Evolutionary conservation across 1,140 invertebrate genomes (phyloP), one percentile per base, ranked within the genome.

Genomic region (Drosophila pseudoananassae): DNA sequence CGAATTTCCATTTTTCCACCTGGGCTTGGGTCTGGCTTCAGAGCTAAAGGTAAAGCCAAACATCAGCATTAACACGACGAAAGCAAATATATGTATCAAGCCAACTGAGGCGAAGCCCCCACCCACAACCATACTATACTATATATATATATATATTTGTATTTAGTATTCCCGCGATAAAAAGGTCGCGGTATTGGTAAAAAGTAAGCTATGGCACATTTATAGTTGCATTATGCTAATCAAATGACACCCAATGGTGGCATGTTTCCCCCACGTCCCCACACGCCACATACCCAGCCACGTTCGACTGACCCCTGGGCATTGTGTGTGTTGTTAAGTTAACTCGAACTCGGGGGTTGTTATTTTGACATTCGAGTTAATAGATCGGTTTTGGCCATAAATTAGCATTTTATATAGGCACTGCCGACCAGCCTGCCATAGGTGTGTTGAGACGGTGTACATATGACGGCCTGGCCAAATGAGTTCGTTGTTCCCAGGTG

Each of bases 341-440:
- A 1, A 15, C 38, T 43, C 15, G 14, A 8, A 15, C 38, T 15
- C 40, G 40, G 15, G 40, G 15, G 10, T 27, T 56, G 55, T 85
- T 83, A 87, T 88, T 87, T 87, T 87, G 83, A 87, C 83, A 87
- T 89, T 88, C 84, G 76, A 88, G 83, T 89, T 87, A 87, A 87
- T 87, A 87, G 83, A 87, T 87, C 83, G 83, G 83, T 88, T 87
- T 87, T 88, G 70, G 83, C 74, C 87, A 88, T 87, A 88, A 88
- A 88, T 87, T 87, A 87, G 83, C 83, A 87, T 87, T 87, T 82
- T 88, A 87, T 87, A 88, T 78, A 66, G 63, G 76, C 49, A 36
- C 10, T 12, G 33, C 9, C 31, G 2, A 3, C 10, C 8, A 1
- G 25, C 25, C 25, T 7, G 4, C 33, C 33, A 63, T 49, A 54